Evolutionary conservation across 2,888 invertebrate genomes (phyloP).

Genomic region (Agyllia agylla): DNA sequence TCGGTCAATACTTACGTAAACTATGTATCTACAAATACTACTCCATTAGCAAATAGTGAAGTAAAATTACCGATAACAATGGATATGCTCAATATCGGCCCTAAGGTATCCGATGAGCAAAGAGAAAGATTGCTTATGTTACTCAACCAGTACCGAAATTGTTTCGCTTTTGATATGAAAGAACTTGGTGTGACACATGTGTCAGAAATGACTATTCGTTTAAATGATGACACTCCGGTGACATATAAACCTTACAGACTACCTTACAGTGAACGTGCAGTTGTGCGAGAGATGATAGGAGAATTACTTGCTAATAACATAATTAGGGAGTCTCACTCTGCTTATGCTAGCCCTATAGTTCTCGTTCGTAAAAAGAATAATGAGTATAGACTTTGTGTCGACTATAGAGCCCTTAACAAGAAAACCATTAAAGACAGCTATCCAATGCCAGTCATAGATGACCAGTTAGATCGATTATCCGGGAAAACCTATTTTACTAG

Average conservation of each 20-base stretch:
- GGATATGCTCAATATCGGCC: background rate
- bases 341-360: conserved; percentile 78
- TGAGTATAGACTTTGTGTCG: conserved; percentile 73
- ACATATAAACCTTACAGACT: background rate
- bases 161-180: background rate
- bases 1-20: background rate
- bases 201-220: background rate
- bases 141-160: background rate
- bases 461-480: background rate
- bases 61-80: background rate
- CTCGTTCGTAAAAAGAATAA: conserved; percentile 64
- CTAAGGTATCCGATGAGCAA: background rate
- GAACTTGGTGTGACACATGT: conserved; percentile 15
- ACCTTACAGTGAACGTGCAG: background rate
- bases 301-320: background rate
- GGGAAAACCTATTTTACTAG: background rate
- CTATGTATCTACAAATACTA: background rate
- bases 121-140: background rate
- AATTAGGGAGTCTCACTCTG: conserved; percentile 42
- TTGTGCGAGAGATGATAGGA: background rate
- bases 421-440: conserved; percentile 78
- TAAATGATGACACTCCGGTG: background rate
- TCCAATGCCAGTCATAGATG: conserved; percentile 41
- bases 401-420: conserved; percentile 50
- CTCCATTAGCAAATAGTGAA: background rate